Percentiles rank a stretch among this genome's conserved stretches.
phyloP scores from a whole-genome alignment of 1,140 invertebrate genomes.

The Aporrectodea caliginosa region DNA sequence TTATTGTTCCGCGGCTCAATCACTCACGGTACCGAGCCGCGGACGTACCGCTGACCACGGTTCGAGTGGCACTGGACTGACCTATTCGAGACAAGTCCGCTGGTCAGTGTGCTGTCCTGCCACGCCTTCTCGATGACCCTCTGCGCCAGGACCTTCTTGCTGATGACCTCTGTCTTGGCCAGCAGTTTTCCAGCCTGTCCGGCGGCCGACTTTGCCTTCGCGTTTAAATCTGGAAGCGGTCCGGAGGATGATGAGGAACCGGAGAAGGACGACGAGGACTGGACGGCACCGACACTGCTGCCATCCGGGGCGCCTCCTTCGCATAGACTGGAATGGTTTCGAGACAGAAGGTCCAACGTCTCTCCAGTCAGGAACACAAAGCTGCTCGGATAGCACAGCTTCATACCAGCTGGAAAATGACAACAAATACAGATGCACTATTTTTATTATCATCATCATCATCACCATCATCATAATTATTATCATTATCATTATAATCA shows the following conservation, averaged over 20 bases:
- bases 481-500: too few relatives aligned
- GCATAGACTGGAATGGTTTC: conserved; percentile 14
- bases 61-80: neutral
- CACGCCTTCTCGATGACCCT: conserved; percentile 68
- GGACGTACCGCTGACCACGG: too few relatives aligned
- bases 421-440: conserved; percentile 38
- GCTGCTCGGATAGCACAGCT: conserved; percentile 89
- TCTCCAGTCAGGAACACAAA: conserved; percentile 85
- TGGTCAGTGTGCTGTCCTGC: conserved; percentile 62
- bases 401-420: conserved; percentile 69
- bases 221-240: neutral
- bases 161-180: neutral
- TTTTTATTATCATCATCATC: conserved; percentile 28
- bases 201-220: neutral
- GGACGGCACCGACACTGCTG: neutral
- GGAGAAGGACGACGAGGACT: neutral
- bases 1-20: too few relatives aligned
- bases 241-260: neutral
- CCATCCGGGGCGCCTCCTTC: neutral
- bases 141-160: conserved; percentile 4
- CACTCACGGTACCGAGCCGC: too few relatives aligned
- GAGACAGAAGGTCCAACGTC: conserved; percentile 65
- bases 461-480: too few relatives aligned
- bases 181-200: neutral
- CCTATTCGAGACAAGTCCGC: conserved; percentile 14